Evolutionary conservation across 2,113 vertebrate genomes (phyloP), one percentile per base, ranked within the genome.

Genomic region (Trematomus loennbergii): DNA sequence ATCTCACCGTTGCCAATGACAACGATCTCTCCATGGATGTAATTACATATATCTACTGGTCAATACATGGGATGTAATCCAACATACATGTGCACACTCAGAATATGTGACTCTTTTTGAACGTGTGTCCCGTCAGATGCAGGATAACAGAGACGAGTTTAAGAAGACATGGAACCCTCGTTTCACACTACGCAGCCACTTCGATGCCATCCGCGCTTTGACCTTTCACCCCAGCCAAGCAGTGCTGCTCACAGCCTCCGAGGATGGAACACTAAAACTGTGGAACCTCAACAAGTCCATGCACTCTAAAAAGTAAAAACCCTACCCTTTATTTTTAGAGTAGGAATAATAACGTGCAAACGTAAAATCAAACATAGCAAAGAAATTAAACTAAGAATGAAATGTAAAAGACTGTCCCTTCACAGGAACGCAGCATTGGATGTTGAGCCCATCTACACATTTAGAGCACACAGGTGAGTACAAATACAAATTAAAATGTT

Each of bases 251-350:
- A 97, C 96, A 0, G 97, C 96, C 40, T 97, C 97, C 0, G 97
- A 98, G 87, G 97, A 98, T 0, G 96, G 96, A 25, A 98, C 97
- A 0, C 93, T 98, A 72, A 98, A 98, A 65, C 96, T 98, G 22
- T 98, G 97, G 97, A 98, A 97, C 93, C 95, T 98, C 50, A 97
- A 98, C 91, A 98, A 98, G 78, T 95, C 97, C 0, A 96, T 96
- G 68, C 92, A 96, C 4, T 96, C 97, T 58, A 97, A 97, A 87
- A 98, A 98, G 97, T 97, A 89, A 93, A 94, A 53, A 46, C 6
- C 36, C 36, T 8, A 13, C n/a, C 11, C 3, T 29, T 29, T 29
- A 29, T 29, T 29, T 29, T 29, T 4, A 3, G 29, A 29, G 29
- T 29, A 29, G 29, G 29, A 29, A 29, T 29, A 29, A 29, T 29